Evolutionary conservation across 2,113 vertebrate species (phyloP), one percentile per base, ranked within the genome.

Genomic region (Pelecanoides urinatrix): DNA sequence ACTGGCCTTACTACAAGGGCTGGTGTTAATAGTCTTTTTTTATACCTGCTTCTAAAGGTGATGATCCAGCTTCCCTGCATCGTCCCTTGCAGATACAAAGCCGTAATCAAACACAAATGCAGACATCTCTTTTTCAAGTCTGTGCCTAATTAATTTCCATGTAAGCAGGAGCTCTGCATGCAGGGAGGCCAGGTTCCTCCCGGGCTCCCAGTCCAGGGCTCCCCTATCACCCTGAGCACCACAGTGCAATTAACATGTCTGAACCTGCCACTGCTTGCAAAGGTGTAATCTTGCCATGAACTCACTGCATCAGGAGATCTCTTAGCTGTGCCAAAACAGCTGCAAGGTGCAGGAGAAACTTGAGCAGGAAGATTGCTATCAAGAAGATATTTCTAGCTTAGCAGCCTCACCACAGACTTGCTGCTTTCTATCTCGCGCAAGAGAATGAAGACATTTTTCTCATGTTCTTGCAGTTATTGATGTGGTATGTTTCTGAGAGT

Each of bases 261-360:
- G 55, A 93, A 80, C 79, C 36, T 74, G 72, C 44, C 56, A 20
- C 75, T 3, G 7, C 45, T 93, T 90, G 58, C 36, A n/a, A 68
- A 80, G 16, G 34, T 65, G n/a, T 58, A 66, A 42, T 94, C 71
- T 76, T 53, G 38, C 75, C 47, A 59, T 83, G 67, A 70, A 71
- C 59, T 96, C 65, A 36, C 38, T 71, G 19, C 29, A 59, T 42
- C 62, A 88, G 47, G 76, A 80, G 62, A 88, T 42, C 36, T 90
- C 26, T 59, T 27, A 53, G 29, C 61, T 83, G n/a, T 78, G 68
- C 88, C 92, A 86, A 77, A 84, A 63, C 56, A 92, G 66, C 65
- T 95, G n/a, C 76, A 94, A 97, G 58, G 36, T 78, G 68, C 83
- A 92, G 65, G 36, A 90, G 88, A 94, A 95, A 87, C 67, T 45